phyloP scores from a whole-genome alignment of 2,888 invertebrate genomes.

The Sarcophaga subvicina region DNA sequence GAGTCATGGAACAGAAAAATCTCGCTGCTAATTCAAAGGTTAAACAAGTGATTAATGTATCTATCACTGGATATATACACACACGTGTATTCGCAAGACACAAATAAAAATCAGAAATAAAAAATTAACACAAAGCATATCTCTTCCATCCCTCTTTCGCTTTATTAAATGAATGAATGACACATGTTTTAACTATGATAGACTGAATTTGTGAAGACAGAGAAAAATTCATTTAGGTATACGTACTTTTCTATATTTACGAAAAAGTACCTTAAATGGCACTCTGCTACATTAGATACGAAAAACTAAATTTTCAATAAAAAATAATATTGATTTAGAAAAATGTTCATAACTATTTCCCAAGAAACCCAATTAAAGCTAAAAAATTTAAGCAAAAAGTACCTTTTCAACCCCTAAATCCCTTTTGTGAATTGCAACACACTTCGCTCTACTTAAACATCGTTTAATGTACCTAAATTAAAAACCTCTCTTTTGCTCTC shows the following conservation, averaged over 20 bases:
- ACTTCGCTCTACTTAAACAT: not conserved
- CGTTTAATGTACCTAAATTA: conserved; percentile 25
- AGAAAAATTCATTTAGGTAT: too few relatives aligned
- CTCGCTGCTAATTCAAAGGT: not conserved
- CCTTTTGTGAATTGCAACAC: not conserved
- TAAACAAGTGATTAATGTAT: not conserved
- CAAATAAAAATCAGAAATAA: not conserved
- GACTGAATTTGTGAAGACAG: too few relatives aligned
- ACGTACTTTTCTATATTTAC: too few relatives aligned
- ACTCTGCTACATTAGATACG: too few relatives aligned
- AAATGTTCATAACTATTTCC: too few relatives aligned
- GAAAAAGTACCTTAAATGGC: too few relatives aligned
- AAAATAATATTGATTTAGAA: too few relatives aligned
- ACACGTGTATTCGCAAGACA: not conserved
- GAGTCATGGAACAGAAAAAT: not conserved
- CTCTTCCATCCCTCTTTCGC: not conserved
- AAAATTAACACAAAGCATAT: not conserved
- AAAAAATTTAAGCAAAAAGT: not conserved
- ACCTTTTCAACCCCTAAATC: not conserved
- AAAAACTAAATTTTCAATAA: too few relatives aligned
- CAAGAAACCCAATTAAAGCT: not conserved
- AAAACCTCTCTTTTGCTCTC: not conserved
- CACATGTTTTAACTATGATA: too few relatives aligned
- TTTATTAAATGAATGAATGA: too few relatives aligned
- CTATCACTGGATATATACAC: not conserved